Base-by-base conservation (phyloP, 2,888 invertebrate species). In the Agriopis marginaria region DNA sequence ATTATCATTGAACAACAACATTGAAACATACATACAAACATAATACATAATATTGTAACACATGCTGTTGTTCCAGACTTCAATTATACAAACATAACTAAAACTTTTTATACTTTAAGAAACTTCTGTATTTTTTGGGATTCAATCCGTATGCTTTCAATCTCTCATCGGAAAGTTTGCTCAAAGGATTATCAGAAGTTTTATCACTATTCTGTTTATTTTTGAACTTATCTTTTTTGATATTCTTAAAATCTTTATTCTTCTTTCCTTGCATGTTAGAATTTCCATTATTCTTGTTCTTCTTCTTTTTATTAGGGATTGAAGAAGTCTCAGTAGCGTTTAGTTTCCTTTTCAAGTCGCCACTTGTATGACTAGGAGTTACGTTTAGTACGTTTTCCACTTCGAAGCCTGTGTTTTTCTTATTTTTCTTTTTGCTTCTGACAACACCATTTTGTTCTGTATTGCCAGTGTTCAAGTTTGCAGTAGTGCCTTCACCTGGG, bases 111-210 rank as follows among this genome's bases (percentile, higher is more conserved):
- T 96, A 97, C 84, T 96, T 97, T 75, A 97, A 89, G 88, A 96
- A 97, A 82, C 96, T 96, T 83, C 96, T 97, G 81, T 97, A 98
- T 85, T 98, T 98, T 82, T 97, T 98, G 0, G 98, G 98, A 93
- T 98, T 98, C 50, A 99, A 95, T 64, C 99, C 99, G 86, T 98
- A 99, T 0, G 98, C 98, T 82, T 96, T 96, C 9, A 99, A 94
- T 75, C 99, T 95, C 75, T 97, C 97, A 87, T 98, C 97, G 3
- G 97, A 96, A 40, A 97, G 85, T 63, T 89, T 90, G 47, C 80
- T 82, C 23, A 93, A 79, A 9, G 91, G 90, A 77, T 92, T 88
- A 42, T 84, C 84, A 12, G 79, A 79, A 3, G 81, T 78, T 56
- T 82, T 79, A 3, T 75, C 80, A 45, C 75, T 80, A 23, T 75